Conservation (phyloP, 53 echinoderm and acorn worm genomes). For the Stichopus horrens region DNA sequence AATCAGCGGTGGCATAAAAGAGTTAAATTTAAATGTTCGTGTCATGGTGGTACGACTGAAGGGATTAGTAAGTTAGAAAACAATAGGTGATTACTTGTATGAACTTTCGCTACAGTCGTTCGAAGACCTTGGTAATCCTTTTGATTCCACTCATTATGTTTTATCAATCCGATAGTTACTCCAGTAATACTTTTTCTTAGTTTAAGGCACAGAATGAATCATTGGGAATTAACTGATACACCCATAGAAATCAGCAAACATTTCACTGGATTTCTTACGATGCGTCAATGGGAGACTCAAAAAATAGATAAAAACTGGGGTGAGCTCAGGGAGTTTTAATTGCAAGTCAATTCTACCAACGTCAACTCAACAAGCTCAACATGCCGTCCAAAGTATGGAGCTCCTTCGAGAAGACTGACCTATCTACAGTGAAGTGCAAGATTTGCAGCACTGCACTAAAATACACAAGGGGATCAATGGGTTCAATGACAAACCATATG, state of each 20-base stretch:
- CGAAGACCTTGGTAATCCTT: too few species aligned
- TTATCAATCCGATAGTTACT: too few species aligned
- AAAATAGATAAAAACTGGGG: constrained; percentile 5
- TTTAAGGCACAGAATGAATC: too few species aligned
- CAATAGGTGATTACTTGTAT: too few species aligned
- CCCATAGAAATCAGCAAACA: not conserved
- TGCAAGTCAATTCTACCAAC: constrained; percentile 28
- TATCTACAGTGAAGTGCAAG: constrained; percentile 21
- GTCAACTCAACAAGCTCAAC: not conserved
- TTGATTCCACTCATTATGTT: too few species aligned
- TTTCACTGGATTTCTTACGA: not conserved
- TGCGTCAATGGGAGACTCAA: not conserved
- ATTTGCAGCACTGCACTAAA: constrained; percentile 15
- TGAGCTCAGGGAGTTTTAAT: not conserved
- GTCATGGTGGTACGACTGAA: too few species aligned
- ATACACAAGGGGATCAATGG: constrained; percentile 35
- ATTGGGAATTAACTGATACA: not conserved
- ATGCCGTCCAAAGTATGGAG: constrained; percentile 9
- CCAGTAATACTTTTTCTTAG: too few species aligned
- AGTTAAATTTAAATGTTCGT: too few species aligned
- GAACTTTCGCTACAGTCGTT: too few species aligned
- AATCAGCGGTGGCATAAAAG: too few species aligned
- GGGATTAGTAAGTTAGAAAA: too few species aligned
- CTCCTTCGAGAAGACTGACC: not conserved
- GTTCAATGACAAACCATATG: constrained; percentile 31